Percentiles rank a stretch among this genome's conserved stretches.
Evolutionary conservation across 2,888 invertebrate genomes (phyloP).

Genomic region (Cosmorhoe ocellata): DNA sequence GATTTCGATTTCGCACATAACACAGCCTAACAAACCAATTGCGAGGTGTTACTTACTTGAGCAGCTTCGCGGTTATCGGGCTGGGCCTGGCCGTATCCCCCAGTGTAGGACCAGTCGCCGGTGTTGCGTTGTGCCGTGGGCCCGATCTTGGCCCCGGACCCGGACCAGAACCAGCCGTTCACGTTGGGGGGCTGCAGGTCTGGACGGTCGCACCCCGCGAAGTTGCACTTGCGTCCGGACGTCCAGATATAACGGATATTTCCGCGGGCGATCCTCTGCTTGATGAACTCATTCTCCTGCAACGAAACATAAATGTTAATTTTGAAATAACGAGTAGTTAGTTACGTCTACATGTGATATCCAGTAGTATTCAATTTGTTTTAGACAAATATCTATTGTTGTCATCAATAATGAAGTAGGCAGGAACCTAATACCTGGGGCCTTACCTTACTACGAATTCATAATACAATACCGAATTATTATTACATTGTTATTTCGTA

Average conservation of each 20-base stretch:
- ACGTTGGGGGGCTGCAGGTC: slow-evolving; percentile 93
- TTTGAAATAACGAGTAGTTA: too few relatives aligned
- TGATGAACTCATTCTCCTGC: slow-evolving; percentile 92
- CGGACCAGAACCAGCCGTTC: slow-evolving; percentile 97
- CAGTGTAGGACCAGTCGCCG: slow-evolving; percentile 95
- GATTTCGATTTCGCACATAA: too few relatives aligned
- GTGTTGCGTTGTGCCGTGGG: slow-evolving; percentile 93
- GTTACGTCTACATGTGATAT: too few relatives aligned
- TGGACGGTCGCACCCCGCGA: slow-evolving; percentile 92
- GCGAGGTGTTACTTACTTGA: too few relatives aligned
- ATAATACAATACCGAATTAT: too few relatives aligned
- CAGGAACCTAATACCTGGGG: too few relatives aligned
- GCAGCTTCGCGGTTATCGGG: slow-evolving; percentile 96
- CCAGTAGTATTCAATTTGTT: too few relatives aligned
- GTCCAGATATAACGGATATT: slow-evolving; percentile 94
- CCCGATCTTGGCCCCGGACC: slow-evolving; percentile 95
- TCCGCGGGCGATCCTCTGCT: slow-evolving; percentile 92
- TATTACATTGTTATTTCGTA: too few relatives aligned
- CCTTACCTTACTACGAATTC: too few relatives aligned
- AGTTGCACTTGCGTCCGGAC: slow-evolving; percentile 95
- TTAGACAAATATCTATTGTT: too few relatives aligned
- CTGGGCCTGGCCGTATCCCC: slow-evolving; percentile 93
- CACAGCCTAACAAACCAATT: too few relatives aligned
- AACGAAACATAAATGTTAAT: background rate
- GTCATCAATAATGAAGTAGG: too few relatives aligned